phyloP scores from a whole-genome alignment of 2,888 invertebrate genomes.

The Drosophila rellima region DNA sequence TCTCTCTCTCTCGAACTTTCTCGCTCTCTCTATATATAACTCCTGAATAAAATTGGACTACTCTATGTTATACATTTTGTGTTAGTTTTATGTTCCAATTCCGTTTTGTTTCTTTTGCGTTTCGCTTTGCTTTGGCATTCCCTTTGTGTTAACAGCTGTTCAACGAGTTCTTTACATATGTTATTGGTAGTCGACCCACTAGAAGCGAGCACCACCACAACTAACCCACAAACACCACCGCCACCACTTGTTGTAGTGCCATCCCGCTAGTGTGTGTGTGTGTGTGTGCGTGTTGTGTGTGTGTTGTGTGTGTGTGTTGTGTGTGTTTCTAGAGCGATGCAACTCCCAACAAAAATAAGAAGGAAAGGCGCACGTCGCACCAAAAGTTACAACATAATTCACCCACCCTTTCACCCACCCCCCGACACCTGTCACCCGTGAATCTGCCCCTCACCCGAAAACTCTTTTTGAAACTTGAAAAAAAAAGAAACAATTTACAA shows the following conservation, averaged over 20 bases:
- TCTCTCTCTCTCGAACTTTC: slow-evolving; percentile 10
- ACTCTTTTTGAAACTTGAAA: background rate
- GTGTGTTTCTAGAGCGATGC: slow-evolving; percentile 9
- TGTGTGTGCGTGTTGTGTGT: slow-evolving; percentile 11
- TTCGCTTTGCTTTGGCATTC: slow-evolving; percentile 48
- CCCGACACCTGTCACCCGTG: too few relatives aligned
- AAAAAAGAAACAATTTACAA: background rate
- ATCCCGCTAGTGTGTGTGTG: slow-evolving; percentile 23
- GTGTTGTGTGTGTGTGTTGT: slow-evolving; percentile 17
- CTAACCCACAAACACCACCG: slow-evolving; percentile 17
- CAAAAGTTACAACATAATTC: slow-evolving; percentile 16
- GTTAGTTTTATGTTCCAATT: slow-evolving; percentile 24
- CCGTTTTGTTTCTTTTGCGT: slow-evolving; percentile 39
- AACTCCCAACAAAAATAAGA: background rate
- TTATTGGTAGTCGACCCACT: slow-evolving; percentile 52
- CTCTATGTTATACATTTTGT: slow-evolving; percentile 17
- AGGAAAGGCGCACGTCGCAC: slow-evolving; percentile 34
- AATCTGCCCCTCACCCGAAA: background rate
- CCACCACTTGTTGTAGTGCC: slow-evolving; percentile 36
- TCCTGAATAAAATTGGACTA: slow-evolving; percentile 19
- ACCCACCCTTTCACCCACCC: background rate
- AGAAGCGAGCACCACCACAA: slow-evolving; percentile 24
- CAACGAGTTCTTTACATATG: slow-evolving; percentile 24
- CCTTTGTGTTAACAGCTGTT: slow-evolving; percentile 50
- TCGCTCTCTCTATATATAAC: slow-evolving; percentile 12